Evolutionary conservation across 2,113 vertebrate genomes (phyloP).

Genomic region (Rhodinocichla rosea): DNA sequence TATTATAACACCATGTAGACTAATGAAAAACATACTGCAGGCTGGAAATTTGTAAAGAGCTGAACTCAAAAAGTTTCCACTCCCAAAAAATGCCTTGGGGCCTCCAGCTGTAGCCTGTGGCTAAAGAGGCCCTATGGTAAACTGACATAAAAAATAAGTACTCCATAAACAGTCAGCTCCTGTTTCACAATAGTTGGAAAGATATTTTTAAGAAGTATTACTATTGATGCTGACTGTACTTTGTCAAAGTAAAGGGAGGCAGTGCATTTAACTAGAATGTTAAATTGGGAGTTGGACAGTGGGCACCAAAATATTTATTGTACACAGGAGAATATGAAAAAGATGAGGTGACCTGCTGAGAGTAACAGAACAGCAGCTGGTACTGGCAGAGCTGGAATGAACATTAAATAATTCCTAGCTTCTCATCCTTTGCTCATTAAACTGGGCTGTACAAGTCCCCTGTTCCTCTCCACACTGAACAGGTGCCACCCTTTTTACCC

Average conservation of each 20-base stretch:
- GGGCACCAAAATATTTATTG: not conserved
- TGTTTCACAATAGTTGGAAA: constrained; percentile 33
- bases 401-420: not conserved
- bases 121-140: constrained; percentile 49
- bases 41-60: constrained; percentile 59
- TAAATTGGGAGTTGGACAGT: not conserved
- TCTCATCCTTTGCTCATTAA: not conserved
- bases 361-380: not conserved
- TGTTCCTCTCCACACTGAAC: not conserved
- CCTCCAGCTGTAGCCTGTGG: constrained; percentile 13
- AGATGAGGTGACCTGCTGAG: not conserved
- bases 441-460: not conserved
- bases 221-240: not conserved
- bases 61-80: constrained; percentile 44
- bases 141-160: constrained; percentile 45
- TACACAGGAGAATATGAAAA: not conserved
- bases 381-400: not conserved
- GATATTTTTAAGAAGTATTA: not conserved
- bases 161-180: constrained; percentile 39
- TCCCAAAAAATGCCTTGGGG: constrained; percentile 19
- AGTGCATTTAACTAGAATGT: not conserved
- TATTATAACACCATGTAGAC: constrained; percentile 49
- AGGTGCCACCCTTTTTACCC: not conserved
- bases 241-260: not conserved
- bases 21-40: constrained; percentile 57